These are phyloP conservation scores for Erebia epiphron DNA, from an alignment of 2,888 invertebrate genomes.

Conservation along the genomic window DNA sequence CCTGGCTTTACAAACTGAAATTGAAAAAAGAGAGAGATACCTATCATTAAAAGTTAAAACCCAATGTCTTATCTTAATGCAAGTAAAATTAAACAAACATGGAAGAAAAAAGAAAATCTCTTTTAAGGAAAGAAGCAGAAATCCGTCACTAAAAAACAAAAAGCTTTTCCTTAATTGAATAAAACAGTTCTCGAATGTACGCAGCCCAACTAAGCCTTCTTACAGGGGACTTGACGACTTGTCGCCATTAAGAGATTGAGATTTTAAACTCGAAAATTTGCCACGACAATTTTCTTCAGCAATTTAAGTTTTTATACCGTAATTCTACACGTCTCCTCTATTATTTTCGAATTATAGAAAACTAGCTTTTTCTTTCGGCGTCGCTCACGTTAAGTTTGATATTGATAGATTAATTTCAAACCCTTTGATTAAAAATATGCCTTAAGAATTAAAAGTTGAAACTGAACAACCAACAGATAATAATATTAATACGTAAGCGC, in stretches of 20 bases:
- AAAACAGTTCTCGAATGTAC: constrained; percentile 22
- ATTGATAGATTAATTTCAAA: too few species aligned
- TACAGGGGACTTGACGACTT: constrained; percentile 14
- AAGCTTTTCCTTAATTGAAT: constrained; percentile 82
- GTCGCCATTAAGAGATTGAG: constrained; percentile 21
- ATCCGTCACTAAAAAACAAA: constrained; percentile 12
- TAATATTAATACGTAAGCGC: too few species aligned
- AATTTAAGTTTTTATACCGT: background rate
- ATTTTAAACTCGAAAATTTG: constrained; percentile 13
- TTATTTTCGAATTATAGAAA: background rate
- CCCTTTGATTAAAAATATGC: too few species aligned
- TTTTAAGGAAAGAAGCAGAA: background rate
- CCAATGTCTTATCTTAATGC: too few species aligned
- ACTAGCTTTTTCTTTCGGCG: background rate
- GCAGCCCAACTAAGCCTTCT: constrained; percentile 24
- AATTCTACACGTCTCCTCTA: background rate
- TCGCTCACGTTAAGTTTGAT: too few species aligned
- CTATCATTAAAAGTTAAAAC: too few species aligned
- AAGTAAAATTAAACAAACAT: too few species aligned
- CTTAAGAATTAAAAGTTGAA: too few species aligned
- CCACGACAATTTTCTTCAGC: background rate
- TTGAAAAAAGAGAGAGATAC: too few species aligned
- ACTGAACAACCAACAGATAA: too few species aligned
- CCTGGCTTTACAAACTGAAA: too few species aligned
- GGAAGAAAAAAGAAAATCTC: too few species aligned